These are phyloP conservation scores for Heliconius hewitsoni DNA, from an alignment of 1,140 invertebrate genomes.

Conservation along the genomic window DNA sequence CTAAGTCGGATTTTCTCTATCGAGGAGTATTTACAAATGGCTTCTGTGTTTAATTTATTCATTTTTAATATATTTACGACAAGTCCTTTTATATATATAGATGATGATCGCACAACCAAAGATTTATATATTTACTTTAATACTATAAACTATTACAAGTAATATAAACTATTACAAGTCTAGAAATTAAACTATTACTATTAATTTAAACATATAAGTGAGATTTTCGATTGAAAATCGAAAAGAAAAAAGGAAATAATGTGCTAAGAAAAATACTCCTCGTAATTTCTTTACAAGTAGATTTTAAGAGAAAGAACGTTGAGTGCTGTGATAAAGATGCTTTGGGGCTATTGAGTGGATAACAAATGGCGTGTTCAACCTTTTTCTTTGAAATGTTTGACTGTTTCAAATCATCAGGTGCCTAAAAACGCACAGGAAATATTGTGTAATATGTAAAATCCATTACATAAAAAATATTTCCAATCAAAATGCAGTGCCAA, in stretches of 20 bases:
- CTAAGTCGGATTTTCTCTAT: conserved; percentile 49
- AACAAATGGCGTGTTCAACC: conserved; percentile 36
- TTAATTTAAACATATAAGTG: neutral
- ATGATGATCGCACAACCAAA: neutral
- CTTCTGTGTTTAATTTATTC: neutral
- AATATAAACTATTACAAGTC: no score
- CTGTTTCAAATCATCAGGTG: conserved; percentile 35
- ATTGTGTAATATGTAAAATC: conserved; percentile 9
- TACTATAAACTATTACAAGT: neutral
- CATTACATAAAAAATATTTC: conserved; percentile 7
- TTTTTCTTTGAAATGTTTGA: conserved; percentile 12
- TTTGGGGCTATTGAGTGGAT: conserved; percentile 55
- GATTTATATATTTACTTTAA: neutral
- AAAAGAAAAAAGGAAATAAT: neutral
- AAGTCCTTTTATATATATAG: no score
- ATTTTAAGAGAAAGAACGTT: conserved; percentile 60
- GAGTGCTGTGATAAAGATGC: conserved; percentile 76
- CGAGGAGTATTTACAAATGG: neutral
- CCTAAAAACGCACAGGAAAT: conserved; percentile 38
- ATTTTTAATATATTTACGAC: neutral
- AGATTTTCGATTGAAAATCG: conserved; percentile 4
- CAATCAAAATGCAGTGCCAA: conserved; percentile 55
- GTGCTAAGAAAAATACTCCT: neutral
- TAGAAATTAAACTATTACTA: no score
- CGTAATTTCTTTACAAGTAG: conserved; percentile 32